Percentiles rank a stretch among this genome's conserved stretches.
Evolutionary conservation across 2,888 invertebrate genomes (phyloP).

Genomic region (Drosophila hamatofila): DNA sequence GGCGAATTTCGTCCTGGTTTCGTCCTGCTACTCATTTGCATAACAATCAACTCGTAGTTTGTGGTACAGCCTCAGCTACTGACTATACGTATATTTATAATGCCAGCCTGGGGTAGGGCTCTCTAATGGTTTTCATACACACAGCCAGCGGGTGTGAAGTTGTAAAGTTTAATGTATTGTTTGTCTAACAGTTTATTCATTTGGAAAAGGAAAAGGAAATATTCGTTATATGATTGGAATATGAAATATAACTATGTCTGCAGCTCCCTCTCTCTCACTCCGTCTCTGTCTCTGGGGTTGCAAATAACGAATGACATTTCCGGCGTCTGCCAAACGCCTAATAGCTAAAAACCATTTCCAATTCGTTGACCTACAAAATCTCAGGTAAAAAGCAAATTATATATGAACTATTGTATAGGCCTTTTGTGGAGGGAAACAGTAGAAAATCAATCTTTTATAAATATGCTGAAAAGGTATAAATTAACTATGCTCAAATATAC

Average conservation of each 20-base stretch:
- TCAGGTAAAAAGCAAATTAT: background rate
- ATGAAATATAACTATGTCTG: conserved; percentile 50
- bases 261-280: background rate
- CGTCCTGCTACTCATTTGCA: conserved; percentile 67
- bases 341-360: conserved; percentile 9
- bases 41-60: conserved; percentile 81
- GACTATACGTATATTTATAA: background rate
- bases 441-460: background rate
- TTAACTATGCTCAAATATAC: background rate
- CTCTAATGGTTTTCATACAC: conserved; percentile 71
- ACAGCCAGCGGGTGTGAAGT: conserved; percentile 80
- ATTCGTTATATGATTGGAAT: conserved; percentile 61
- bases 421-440: background rate
- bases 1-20: conserved; percentile 67
- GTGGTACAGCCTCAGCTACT: conserved; percentile 67
- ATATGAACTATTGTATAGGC: background rate
- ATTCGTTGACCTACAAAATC: background rate
- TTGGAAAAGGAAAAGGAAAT: conserved; percentile 66
- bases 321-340: background rate
- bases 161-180: conserved; percentile 82
- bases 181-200: conserved; percentile 80
- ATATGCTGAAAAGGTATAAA: background rate
- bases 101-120: conserved; percentile 32
- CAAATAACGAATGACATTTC: conserved; percentile 32
- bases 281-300: conserved; percentile 27